Evolutionary conservation across 2,797 vertebrate genomes (phyloP), one percentile per base, ranked within the genome.

Genomic region (Yasuhikotakia modesta): DNA sequence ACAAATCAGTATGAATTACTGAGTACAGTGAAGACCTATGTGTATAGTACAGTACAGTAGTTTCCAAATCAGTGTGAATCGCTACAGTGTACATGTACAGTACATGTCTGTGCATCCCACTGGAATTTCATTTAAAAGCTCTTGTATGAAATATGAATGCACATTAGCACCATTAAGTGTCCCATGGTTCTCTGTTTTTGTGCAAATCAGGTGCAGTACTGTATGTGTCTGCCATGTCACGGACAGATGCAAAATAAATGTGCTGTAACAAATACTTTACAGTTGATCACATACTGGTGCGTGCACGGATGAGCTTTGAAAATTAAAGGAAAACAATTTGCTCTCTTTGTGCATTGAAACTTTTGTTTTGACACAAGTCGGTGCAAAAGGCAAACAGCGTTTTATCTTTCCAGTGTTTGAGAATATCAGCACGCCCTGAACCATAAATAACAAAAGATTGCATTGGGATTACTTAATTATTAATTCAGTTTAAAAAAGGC

Each of bases 171-270:
- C 32, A 48, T 64, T 64, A 65, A 32, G 2, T 13, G 45, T 43
- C 16, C 35, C 46, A 3, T 17, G 17, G n/a, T 30, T 65, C 12
- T 4, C 27, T 16, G 30, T 60, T 64, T 27, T 7, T 87, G 84
- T 88, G 81, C 85, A 88, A 88, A 83, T 80, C 61, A 78, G 70
- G 17, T 67, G 64, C 84, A 83, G 85, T 89, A 85, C 84, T 82
- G 85, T 89, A 85, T 87, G 78, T 76, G 76, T 81, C 82, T 76
- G 82, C 64, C 11, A 71, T 81, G 86, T 84, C 88, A 89, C 89
- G 88, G 85, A 87, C 82, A 14, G 85, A 88, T 89, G 84, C 87
- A 87, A 86, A 85, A 87, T 88, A 85, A 89, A 91, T 89, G 86
- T 88, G 85, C 78, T 83, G 72, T 79, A 81, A 79, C 81, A 60